Conservation (phyloP, 2,797 vertebrate genomes). For the Buceros bicornis region DNA sequence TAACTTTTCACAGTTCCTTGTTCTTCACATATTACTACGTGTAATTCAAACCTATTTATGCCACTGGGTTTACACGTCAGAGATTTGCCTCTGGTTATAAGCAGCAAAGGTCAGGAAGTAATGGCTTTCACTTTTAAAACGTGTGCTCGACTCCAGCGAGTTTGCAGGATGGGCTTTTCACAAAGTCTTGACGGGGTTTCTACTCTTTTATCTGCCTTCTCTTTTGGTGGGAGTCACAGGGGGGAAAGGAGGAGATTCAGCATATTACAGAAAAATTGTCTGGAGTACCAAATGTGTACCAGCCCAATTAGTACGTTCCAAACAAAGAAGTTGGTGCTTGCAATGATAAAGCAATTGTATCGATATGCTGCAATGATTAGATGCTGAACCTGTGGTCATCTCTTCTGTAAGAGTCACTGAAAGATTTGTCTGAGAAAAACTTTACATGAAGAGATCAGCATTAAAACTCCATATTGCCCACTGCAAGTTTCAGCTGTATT, state of each 20-base stretch:
- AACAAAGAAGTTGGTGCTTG: background rate
- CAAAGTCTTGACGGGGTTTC: background rate
- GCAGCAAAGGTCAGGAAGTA: conserved; percentile 64
- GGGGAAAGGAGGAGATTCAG: background rate
- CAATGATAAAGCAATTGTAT: background rate
- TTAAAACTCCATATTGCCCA: background rate
- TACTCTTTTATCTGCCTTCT: background rate
- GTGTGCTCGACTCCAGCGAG: background rate
- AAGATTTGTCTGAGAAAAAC: background rate
- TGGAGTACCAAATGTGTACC: background rate
- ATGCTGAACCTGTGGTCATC: background rate
- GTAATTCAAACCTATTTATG: conserved; percentile 57
- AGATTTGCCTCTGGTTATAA: conserved; percentile 45
- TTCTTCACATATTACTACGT: conserved; percentile 50
- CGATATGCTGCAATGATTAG: background rate
- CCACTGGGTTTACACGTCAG: background rate
- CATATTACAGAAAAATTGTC: background rate
- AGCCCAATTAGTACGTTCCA: background rate
- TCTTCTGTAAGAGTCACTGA: background rate
- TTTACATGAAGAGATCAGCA: background rate
- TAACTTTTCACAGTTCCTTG: conserved; percentile 59
- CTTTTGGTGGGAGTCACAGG: background rate
- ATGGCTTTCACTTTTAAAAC: conserved; percentile 30
- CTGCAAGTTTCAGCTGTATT: background rate
- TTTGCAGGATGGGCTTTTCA: background rate